Percentiles rank a stretch among this genome's conserved stretches.
phyloP scores from a whole-genome alignment of 2,113 vertebrate genomes.

The Panthera tigris region DNA sequence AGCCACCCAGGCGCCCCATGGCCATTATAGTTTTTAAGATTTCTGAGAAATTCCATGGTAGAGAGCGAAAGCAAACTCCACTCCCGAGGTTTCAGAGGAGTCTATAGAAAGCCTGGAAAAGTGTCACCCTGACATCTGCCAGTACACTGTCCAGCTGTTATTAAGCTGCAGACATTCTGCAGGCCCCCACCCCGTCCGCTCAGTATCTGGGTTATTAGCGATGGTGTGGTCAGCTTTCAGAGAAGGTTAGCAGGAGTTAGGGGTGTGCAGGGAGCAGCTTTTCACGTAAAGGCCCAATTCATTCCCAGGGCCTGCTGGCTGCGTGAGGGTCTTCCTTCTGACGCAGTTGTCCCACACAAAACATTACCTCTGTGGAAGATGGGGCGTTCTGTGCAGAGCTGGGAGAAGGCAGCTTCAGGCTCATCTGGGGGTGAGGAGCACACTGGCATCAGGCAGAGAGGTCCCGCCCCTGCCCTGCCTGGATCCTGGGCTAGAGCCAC shows the following conservation, averaged over 20 bases:
- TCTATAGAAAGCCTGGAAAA: neutral
- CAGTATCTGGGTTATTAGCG: neutral
- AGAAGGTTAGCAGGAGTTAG: neutral
- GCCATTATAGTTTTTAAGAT: neutral
- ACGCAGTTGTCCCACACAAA: neutral
- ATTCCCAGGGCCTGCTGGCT: neutral
- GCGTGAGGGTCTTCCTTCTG: slow-evolving; percentile 8
- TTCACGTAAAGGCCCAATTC: slow-evolving; percentile 43
- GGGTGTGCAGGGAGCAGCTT: neutral
- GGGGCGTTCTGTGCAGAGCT: neutral
- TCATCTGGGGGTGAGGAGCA: neutral
- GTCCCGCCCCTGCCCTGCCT: neutral
- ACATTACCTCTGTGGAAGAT: neutral
- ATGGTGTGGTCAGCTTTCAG: neutral
- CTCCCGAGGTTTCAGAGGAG: neutral
- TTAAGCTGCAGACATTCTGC: neutral
- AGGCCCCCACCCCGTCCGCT: neutral
- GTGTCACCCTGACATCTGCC: neutral
- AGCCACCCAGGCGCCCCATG: neutral
- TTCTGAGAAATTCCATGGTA: neutral
- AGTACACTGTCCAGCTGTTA: neutral
- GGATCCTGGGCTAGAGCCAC: neutral
- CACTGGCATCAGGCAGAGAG: neutral
- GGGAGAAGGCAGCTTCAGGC: neutral
- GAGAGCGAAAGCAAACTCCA: neutral